phyloP scores from a whole-genome alignment of 2,113 vertebrate species.

The Centropristis striata region DNA sequence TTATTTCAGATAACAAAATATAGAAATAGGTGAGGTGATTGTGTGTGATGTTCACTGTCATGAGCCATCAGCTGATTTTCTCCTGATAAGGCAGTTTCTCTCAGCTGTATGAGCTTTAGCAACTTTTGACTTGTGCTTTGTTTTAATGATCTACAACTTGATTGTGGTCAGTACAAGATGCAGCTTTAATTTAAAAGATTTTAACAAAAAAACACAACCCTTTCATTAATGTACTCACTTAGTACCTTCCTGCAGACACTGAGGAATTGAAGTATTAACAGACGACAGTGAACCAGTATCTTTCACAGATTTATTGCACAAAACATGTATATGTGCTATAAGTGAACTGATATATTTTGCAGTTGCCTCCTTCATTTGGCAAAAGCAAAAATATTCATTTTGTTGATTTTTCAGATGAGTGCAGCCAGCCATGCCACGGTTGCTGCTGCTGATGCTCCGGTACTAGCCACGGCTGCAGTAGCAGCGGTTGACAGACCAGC shows the following conservation, averaged over 20 bases:
- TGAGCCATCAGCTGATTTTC: background rate
- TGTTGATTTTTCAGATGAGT: too few relatives aligned
- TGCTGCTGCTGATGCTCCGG: constrained; percentile 15
- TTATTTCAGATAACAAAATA: too few relatives aligned
- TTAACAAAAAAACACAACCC: too few relatives aligned
- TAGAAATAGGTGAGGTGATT: too few relatives aligned
- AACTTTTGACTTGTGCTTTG: too few relatives aligned
- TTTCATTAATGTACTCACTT: background rate
- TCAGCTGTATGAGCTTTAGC: too few relatives aligned
- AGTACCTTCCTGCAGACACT: background rate
- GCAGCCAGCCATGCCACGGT: background rate
- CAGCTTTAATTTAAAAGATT: too few relatives aligned
- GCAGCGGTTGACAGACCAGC: constrained; percentile 24
- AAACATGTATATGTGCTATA: background rate
- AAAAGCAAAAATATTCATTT: background rate
- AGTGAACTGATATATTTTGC: background rate
- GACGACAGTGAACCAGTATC: background rate
- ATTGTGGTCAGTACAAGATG: too few relatives aligned
- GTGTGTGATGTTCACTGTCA: too few relatives aligned
- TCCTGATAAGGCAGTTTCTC: background rate
- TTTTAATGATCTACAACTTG: too few relatives aligned
- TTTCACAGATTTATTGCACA: background rate
- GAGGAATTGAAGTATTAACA: background rate
- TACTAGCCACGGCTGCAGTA: background rate
- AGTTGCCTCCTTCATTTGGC: background rate